Evolutionary conservation across 2,888 invertebrate genomes (phyloP), one percentile per base, ranked within the genome.

Genomic region (Lottia gigantea): DNA sequence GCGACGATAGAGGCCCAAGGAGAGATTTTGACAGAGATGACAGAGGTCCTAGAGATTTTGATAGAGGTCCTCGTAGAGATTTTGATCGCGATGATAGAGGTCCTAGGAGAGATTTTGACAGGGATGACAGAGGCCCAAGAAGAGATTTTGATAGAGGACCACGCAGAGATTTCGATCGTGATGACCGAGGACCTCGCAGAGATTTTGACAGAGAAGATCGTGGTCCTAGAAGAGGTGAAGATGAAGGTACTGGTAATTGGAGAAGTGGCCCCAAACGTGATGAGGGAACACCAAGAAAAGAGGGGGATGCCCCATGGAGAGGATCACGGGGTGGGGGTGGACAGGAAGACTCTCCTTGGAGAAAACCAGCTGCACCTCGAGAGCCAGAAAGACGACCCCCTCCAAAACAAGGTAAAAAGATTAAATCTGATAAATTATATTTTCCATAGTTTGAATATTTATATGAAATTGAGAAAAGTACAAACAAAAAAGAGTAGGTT

Each of bases 201-300:
- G 71, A 67, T 19, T 73, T 69, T 67, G 74, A 76, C 67, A 62
- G 76, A n/a, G 77, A 76, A 62, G 68, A 68, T 66, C 62, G 75
- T 62, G 76, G 66, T 70, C 62, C 68, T 12, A 62, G 71, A 64
- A 71, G 73, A 66, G 46, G 69, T 40, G 78, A 78, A 67, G 76
- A 77, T 16, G 74, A 72, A 61, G 68, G 72, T 25, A 64, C n/a
- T 49, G 49, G 49, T 16, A 23, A 11, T 47, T 68, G 66, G 67
- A 23, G 66, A 67, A 26, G 47, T 45, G 40, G 8, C 40, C 68
- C 67, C 2, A 69, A 69, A 62, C 68, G 67, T 16, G 71, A 67
- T 19, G 68, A 70, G 25, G 66, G 55, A 1, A 66, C 55, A 67
- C 68, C 67, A 14, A 69, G 71, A 62, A 70, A 67, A n/a, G 71